Conservation (phyloP, 1,140 invertebrate genomes). For the Bombus sylvicola region DNA sequence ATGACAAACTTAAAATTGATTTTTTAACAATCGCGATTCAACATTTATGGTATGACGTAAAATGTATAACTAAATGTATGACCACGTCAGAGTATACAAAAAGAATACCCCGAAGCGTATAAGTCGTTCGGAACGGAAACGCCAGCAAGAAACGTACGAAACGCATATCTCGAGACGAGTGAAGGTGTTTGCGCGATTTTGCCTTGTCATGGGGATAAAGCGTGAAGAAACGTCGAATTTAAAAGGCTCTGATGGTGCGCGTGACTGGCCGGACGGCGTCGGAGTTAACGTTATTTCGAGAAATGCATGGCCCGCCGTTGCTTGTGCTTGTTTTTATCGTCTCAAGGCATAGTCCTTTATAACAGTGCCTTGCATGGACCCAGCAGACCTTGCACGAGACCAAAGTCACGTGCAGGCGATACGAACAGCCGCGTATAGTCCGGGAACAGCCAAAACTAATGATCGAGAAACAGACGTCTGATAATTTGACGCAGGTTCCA, state of each 20-base stretch:
- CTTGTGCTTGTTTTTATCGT: constrained; percentile 38
- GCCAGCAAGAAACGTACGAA: not conserved
- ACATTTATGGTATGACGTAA: not conserved
- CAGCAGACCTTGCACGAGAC: constrained; percentile 2
- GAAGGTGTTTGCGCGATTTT: constrained; percentile 21
- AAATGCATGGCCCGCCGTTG: constrained; percentile 7
- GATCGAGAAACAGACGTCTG: constrained; percentile 4
- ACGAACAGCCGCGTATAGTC: not conserved
- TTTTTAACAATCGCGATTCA: not conserved
- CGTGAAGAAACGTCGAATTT: constrained; percentile 40
- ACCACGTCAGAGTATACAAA: not conserved
- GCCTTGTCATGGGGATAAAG: not conserved
- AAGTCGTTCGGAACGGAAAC: not conserved
- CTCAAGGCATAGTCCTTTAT: constrained; percentile 29
- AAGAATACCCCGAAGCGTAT: not conserved
- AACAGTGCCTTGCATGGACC: not conserved
- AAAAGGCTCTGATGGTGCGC: constrained; percentile 34
- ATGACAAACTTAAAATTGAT: not conserved
- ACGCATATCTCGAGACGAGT: not conserved
- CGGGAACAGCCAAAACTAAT: not conserved
- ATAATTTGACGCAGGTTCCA: not conserved
- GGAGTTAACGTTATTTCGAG: constrained; percentile 64
- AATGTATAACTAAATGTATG: too few relatives aligned
- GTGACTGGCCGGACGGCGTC: constrained; percentile 41
- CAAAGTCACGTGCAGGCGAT: constrained; percentile 41